Percentiles rank a stretch among this genome's conserved stretches.
Conservation (phyloP, 1,140 invertebrate genomes). For the Drosophila jambulina region DNA sequence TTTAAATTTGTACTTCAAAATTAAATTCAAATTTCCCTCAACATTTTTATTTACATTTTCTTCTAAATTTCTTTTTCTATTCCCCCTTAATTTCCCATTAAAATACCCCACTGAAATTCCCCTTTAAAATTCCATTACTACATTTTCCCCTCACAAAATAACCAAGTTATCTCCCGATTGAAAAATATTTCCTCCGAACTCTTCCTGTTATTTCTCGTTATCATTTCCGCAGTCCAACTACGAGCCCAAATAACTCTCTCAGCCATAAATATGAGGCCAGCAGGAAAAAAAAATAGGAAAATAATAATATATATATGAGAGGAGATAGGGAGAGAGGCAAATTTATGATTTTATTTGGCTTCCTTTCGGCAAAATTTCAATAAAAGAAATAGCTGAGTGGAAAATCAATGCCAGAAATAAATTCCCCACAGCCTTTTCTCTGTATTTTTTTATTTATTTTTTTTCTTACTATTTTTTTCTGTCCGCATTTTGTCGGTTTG, state of each 20-base stretch:
- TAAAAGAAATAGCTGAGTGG: conserved; percentile 42
- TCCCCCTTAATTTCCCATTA: too few species aligned
- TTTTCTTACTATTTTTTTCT: background rate
- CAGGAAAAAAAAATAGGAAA: background rate
- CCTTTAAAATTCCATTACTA: background rate
- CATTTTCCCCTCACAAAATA: background rate
- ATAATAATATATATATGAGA: background rate
- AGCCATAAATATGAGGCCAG: conserved; percentile 29
- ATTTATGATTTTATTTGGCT: conserved; percentile 47
- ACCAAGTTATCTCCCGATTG: conserved; percentile 1
- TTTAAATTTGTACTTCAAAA: too few species aligned
- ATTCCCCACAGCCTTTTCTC: conserved; percentile 12
- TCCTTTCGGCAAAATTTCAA: conserved; percentile 24
- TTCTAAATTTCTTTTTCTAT: too few species aligned
- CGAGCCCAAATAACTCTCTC: conserved; percentile 20
- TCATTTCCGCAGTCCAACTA: conserved; percentile 30
- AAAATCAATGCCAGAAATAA: conserved; percentile 46
- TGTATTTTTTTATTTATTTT: background rate
- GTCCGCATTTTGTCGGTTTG: conserved; percentile 24
- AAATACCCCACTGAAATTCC: background rate
- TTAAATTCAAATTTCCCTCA: too few species aligned
- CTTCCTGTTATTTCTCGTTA: conserved; percentile 40
- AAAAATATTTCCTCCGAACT: conserved; percentile 15
- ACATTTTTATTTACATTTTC: too few species aligned
- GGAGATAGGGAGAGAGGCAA: conserved; percentile 3